These are phyloP conservation scores for Papilio dardanus DNA, from an alignment of 1,140 invertebrate species.

Conservation along the genomic window DNA sequence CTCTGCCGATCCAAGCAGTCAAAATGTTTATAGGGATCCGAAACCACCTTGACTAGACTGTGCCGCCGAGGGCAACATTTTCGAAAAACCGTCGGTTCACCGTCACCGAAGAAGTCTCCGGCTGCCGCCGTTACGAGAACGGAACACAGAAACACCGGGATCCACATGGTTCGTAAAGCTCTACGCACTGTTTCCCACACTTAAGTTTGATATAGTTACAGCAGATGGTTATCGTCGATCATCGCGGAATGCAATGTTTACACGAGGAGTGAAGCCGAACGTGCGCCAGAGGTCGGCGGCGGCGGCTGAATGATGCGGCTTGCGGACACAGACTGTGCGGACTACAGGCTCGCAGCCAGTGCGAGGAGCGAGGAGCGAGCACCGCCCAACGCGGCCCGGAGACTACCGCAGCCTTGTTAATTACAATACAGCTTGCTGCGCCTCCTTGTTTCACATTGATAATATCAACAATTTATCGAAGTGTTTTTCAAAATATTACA, in stretches of 20 bases:
- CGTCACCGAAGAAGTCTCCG: constrained; percentile 42
- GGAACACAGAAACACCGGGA: constrained; percentile 49
- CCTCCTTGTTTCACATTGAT: constrained; percentile 35
- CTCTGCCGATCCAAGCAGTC: constrained; percentile 56
- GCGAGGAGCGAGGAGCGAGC: constrained; percentile 2
- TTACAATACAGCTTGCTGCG: constrained; percentile 42
- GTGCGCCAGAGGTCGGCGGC: constrained; percentile 57
- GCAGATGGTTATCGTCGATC: constrained; percentile 66
- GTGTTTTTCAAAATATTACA: background rate
- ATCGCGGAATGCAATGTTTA: constrained; percentile 66
- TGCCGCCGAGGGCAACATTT: constrained; percentile 66
- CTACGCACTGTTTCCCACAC: constrained; percentile 42
- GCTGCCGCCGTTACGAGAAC: constrained; percentile 44
- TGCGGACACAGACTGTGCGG: no score
- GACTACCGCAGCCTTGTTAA: constrained; percentile 69
- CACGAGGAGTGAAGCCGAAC: constrained; percentile 47
- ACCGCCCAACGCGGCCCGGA: constrained; percentile 48
- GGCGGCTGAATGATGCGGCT: constrained; percentile 60
- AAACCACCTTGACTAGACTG: constrained; percentile 60
- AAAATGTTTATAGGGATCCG: constrained; percentile 50
- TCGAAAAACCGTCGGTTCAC: constrained; percentile 53
- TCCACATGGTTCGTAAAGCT: constrained; percentile 54
- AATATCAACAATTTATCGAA: background rate
- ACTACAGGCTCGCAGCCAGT: constrained; percentile 37
- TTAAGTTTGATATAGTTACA: constrained; percentile 56